These are phyloP conservation scores for Saguinus midas DNA, from an alignment of 2,113 vertebrate species.

Conservation along the genomic window DNA sequence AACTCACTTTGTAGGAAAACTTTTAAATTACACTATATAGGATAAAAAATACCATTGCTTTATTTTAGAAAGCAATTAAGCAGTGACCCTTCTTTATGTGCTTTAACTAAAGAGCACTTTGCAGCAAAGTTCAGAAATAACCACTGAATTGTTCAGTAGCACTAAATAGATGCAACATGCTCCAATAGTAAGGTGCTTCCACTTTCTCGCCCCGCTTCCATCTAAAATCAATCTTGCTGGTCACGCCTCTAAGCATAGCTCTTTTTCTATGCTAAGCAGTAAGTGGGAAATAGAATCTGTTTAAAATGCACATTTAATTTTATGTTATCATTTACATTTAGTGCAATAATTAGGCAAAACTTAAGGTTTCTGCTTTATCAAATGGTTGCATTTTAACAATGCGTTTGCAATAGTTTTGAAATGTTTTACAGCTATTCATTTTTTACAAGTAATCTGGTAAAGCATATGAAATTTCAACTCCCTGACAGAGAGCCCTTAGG, in stretches of 20 bases:
- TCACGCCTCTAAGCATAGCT: slow-evolving; percentile 61
- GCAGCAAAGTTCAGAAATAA: slow-evolving; percentile 69
- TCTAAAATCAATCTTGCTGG: slow-evolving; percentile 43
- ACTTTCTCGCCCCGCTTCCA: slow-evolving; percentile 7
- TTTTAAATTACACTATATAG: slow-evolving; percentile 81
- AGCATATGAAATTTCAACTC: slow-evolving; percentile 71
- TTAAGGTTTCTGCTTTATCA: slow-evolving; percentile 69
- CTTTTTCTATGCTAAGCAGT: slow-evolving; percentile 71
- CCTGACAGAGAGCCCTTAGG: slow-evolving; percentile 66
- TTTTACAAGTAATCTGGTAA: slow-evolving; percentile 71
- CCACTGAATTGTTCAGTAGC: slow-evolving; percentile 45
- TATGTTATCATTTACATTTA: slow-evolving; percentile 78
- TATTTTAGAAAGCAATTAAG: slow-evolving; percentile 73
- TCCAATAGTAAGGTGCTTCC: slow-evolving; percentile 80
- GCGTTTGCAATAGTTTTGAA: slow-evolving; percentile 58
- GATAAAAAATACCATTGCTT: slow-evolving; percentile 79
- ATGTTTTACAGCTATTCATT: slow-evolving; percentile 71
- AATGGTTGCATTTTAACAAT: slow-evolving; percentile 68
- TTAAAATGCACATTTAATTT: slow-evolving; percentile 75
- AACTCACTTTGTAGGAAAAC: slow-evolving; percentile 80
- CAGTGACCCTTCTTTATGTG: slow-evolving; percentile 72
- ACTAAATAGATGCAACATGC: slow-evolving; percentile 24
- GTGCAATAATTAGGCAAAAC: slow-evolving; percentile 79
- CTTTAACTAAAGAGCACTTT: slow-evolving; percentile 77
- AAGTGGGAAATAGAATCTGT: slow-evolving; percentile 74